Percentiles rank a stretch among this genome's conserved stretches.
These are phyloP conservation scores for Callorhinus ursinus DNA, from an alignment of 2,113 vertebrate species.

Conservation along the genomic window DNA sequence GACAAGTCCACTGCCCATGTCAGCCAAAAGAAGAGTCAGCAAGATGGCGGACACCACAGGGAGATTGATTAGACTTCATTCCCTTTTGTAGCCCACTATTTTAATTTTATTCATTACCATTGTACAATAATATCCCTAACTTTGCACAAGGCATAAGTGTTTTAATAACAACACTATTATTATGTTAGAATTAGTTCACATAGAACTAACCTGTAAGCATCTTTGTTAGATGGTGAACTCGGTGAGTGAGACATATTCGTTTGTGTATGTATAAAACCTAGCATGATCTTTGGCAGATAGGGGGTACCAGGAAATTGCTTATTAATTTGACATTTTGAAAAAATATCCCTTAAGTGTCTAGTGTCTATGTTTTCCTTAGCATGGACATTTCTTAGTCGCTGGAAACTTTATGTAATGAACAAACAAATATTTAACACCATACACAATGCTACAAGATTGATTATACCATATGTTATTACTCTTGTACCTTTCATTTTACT, in stretches of 20 bases:
- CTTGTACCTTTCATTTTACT: background rate
- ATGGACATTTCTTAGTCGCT: background rate
- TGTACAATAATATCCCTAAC: background rate
- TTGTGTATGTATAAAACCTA: background rate
- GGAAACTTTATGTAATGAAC: background rate
- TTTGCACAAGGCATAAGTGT: background rate
- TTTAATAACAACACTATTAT: background rate
- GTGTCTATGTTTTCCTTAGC: background rate
- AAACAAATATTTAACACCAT: background rate
- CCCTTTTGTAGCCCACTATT: background rate
- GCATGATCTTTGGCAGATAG: background rate
- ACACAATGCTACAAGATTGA: background rate
- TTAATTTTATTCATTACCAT: background rate
- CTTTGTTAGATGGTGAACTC: background rate
- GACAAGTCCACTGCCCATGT: background rate
- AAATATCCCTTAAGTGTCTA: background rate
- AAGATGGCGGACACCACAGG: background rate
- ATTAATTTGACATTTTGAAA: background rate
- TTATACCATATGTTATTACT: background rate
- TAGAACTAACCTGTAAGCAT: background rate
- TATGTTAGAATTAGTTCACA: background rate
- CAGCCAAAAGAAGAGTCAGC: background rate
- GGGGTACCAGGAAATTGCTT: background rate
- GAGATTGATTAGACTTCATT: accelerated
- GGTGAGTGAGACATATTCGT: background rate